Evolutionary conservation across 1,140 invertebrate species (phyloP), one percentile per base, ranked within the genome.

Genomic region (Rhyzopertha dominica): DNA sequence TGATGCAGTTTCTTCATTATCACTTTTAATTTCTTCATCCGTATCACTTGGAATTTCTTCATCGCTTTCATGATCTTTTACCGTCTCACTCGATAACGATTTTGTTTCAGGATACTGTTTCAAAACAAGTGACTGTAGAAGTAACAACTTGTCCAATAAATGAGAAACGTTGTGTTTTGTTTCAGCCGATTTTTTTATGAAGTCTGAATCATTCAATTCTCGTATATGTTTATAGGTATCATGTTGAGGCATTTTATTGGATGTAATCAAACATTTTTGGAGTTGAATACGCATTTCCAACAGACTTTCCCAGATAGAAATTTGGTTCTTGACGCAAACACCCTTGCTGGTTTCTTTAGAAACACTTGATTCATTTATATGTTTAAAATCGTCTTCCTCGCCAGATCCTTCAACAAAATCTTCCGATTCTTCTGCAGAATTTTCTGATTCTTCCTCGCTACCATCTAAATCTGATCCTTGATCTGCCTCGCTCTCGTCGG

Each of bases 261-360:
- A 77, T 17, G 74, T 73, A 31, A 74, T 62, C 20, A 92, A 61
- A 56, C 82, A 77, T 65, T 90, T 89, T 63, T 95, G 90, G 3
- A 93, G 63, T 57, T 87, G 83, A 49, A 95, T 94, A 51, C 90
- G 73, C 56, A 81, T 72, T 67, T 95, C 88, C 12, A 94, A 59
- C 1, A 94, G 62, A 44, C 74, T 80, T 65, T 94, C 90, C 87
- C 87, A 94, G 1, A 92, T 59, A 44, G 75, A 71, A 9, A 87
- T 59, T 61, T 93, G 87, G 63, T 82, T 83, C 66, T 77, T 76
- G 1, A 90, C 80, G 60, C 80, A 80, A n/a, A 74, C 68, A 20
- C 84, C 86, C 71, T 89, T 91, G 55, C 84, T 79, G 2, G 84
- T 72, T 60, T 87, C 80, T 50, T 73, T 73, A n/a, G 67, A 65